Percentiles rank a stretch among this genome's conserved stretches.
These are phyloP conservation scores for Panurus biarmicus DNA, from an alignment of 2,113 vertebrate genomes.

Conservation along the genomic window DNA sequence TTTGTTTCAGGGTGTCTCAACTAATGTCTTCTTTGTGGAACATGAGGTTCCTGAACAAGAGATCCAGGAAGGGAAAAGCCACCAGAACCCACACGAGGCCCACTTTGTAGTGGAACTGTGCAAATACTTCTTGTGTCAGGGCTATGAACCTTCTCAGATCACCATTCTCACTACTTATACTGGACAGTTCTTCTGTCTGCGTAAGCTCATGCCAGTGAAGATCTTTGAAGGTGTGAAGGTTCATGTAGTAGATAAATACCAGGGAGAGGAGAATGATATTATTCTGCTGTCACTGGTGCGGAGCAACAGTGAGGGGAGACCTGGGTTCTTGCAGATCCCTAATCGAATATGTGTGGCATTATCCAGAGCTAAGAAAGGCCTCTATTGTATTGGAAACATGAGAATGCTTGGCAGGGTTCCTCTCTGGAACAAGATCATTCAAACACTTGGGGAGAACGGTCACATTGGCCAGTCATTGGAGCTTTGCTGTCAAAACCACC, in stretches of 20 bases:
- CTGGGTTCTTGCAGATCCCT: conserved; percentile 87
- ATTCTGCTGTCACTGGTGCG: conserved; percentile 89
- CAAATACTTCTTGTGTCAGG: conserved; percentile 82
- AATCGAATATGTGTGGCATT: conserved; percentile 91
- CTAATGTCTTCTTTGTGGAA: conserved; percentile 88
- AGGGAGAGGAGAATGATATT: conserved; percentile 95
- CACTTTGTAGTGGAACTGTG: conserved; percentile 85
- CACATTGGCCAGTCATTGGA: conserved; percentile 73
- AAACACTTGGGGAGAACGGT: conserved; percentile 72
- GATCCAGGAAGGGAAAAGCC: conserved; percentile 86
- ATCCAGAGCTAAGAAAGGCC: conserved; percentile 90
- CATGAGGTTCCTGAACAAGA: conserved; percentile 79
- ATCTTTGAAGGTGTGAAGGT: conserved; percentile 84
- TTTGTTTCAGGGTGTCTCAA: conserved; percentile 76
- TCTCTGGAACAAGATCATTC: conserved; percentile 86
- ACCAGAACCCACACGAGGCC: conserved; percentile 87
- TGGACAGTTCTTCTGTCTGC: conserved; percentile 86
- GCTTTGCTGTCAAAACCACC: conserved; percentile 91
- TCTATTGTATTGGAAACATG: conserved; percentile 88
- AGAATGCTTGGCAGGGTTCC: conserved; percentile 78
- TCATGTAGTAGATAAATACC: conserved; percentile 95
- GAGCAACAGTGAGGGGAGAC: conserved; percentile 78
- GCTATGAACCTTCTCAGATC: conserved; percentile 76
- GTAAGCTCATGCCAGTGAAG: conserved; percentile 78
- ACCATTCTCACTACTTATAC: conserved; percentile 95